Conservation (phyloP, 2,888 invertebrate genomes). For the Atrina japonica region DNA sequence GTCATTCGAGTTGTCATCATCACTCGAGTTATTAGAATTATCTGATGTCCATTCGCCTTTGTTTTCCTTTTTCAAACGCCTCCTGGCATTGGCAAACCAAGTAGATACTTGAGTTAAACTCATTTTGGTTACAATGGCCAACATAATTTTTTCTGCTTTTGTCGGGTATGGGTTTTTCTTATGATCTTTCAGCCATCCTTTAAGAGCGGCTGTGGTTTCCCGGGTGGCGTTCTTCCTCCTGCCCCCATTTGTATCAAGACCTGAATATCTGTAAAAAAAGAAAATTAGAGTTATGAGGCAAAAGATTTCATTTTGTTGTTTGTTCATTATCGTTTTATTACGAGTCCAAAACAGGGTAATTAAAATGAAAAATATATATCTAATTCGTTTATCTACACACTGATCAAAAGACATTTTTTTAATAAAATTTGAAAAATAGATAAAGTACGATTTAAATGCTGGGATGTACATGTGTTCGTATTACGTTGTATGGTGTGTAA, state of each 20-base stretch:
- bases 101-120: slow-evolving; percentile 94
- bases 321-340: too few relatives aligned
- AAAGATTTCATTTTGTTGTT: not conserved
- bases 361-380: too few relatives aligned
- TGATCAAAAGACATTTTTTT: too few relatives aligned
- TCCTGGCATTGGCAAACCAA: slow-evolving; percentile 97
- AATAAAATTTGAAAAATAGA: too few relatives aligned
- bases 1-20: slow-evolving; percentile 36
- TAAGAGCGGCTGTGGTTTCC: slow-evolving; percentile 97
- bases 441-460: too few relatives aligned
- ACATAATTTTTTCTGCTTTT: slow-evolving; percentile 97
- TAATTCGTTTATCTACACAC: too few relatives aligned
- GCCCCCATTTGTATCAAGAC: slow-evolving; percentile 89
- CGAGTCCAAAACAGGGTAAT: too few relatives aligned
- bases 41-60: slow-evolving; percentile 83
- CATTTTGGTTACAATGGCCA: slow-evolving; percentile 97
- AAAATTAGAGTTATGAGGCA: not conserved
- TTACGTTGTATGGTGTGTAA: too few relatives aligned
- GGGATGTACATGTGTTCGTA: too few relatives aligned
- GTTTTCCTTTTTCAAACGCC: slow-evolving; percentile 97
- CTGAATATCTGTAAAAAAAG: slow-evolving; percentile 49
- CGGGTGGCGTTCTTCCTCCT: slow-evolving; percentile 98
- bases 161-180: slow-evolving; percentile 98
- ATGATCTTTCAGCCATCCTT: slow-evolving; percentile 98
- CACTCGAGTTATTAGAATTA: slow-evolving; percentile 33